Percentiles rank a stretch among this genome's conserved stretches.
These are phyloP conservation scores for Liodrosophila aerea DNA, from an alignment of 2,888 invertebrate genomes.

Conservation along the genomic window DNA sequence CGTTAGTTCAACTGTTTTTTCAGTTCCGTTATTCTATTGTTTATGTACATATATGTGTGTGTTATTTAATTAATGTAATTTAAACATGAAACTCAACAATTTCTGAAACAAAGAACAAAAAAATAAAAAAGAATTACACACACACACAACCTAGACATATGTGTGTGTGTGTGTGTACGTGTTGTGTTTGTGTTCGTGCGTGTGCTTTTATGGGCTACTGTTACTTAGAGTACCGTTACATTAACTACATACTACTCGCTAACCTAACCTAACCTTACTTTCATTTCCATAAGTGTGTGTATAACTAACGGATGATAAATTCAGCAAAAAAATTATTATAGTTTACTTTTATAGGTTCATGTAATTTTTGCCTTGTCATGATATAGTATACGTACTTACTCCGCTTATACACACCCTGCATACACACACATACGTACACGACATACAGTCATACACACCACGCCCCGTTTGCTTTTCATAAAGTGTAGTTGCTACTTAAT, in stretches of 20 bases:
- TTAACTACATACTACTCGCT: slow-evolving; percentile 34
- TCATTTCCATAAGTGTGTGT: slow-evolving; percentile 37
- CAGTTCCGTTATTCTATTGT: slow-evolving; percentile 17
- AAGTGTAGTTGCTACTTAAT: slow-evolving; percentile 74
- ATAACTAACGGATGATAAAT: slow-evolving; percentile 45
- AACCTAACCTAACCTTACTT: slow-evolving; percentile 24
- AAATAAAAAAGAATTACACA: no score
- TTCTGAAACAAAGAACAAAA: slow-evolving; percentile 67
- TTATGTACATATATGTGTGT: slow-evolving; percentile 49
- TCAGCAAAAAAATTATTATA: slow-evolving; percentile 57
- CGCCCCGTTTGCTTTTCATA: slow-evolving; percentile 63
- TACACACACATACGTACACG: slow-evolving; percentile 19
- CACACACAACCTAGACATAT: slow-evolving; percentile 47
- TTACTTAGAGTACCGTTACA: slow-evolving; percentile 31
- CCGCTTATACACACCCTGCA: slow-evolving; percentile 35
- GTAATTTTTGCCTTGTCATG: slow-evolving; percentile 64
- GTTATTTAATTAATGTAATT: slow-evolving; percentile 74
- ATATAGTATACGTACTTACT: slow-evolving; percentile 59
- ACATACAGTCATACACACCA: slow-evolving; percentile 35
- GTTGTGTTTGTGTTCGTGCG: slow-evolving; percentile 47
- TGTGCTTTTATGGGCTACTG: slow-evolving; percentile 34
- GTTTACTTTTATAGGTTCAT: slow-evolving; percentile 33
- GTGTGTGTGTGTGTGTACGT: slow-evolving; percentile 62
- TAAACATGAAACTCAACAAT: slow-evolving; percentile 79
- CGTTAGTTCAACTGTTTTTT: slow-evolving; percentile 19